Evolutionary conservation across 2,113 vertebrate genomes (phyloP).

Genomic region (Eurypyga helias): DNA sequence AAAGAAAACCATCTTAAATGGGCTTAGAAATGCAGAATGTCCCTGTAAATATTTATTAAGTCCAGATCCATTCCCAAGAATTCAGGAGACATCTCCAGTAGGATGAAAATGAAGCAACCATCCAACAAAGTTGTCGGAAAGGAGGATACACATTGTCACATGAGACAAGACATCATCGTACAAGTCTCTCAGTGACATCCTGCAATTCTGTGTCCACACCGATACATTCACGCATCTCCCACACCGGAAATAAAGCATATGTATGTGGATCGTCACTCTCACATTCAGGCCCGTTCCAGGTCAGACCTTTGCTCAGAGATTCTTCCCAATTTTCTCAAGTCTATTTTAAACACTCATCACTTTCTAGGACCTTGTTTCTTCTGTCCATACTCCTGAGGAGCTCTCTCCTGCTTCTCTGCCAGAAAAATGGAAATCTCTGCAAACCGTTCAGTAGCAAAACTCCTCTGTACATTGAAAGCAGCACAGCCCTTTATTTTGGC

Average conservation of each 20-base stretch:
- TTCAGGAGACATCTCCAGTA: not conserved
- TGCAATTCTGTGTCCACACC: not conserved
- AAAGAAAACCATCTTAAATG: not conserved
- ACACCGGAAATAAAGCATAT: not conserved
- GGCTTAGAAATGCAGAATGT: not conserved
- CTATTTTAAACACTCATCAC: not conserved
- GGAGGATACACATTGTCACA: not conserved
- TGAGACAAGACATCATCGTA: accelerated
- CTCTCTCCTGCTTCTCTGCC: not conserved
- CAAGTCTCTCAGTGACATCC: not conserved
- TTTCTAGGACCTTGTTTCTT: not conserved
- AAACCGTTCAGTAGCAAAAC: not conserved
- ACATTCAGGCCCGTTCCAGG: not conserved
- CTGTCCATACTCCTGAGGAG: not conserved
- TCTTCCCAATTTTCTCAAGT: not conserved
- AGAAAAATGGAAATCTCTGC: not conserved
- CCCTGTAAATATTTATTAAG: not conserved
- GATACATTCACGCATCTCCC: not conserved
- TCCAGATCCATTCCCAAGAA: not conserved
- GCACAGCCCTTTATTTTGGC: not conserved
- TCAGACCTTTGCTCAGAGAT: not conserved
- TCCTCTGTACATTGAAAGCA: not conserved
- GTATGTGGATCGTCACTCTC: not conserved
- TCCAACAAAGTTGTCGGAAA: not conserved
- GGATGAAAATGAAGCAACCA: not conserved